Evolutionary conservation across 2,113 vertebrate species (phyloP).

Genomic region (Cyprinodon brontotheroides): DNA sequence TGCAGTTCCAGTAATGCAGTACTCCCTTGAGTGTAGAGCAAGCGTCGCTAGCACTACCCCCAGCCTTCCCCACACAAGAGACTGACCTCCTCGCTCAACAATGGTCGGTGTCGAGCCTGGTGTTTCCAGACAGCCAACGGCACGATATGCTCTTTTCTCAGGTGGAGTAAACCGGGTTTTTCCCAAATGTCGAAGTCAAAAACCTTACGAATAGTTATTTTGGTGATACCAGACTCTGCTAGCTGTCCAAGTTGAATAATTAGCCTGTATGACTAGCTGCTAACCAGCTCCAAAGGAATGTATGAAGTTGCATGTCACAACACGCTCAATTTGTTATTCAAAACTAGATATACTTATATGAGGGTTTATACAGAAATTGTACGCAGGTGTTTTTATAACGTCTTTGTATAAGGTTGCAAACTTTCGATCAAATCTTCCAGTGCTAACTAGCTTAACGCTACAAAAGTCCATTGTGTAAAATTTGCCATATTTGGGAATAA

Average conservation of each 20-base stretch:
- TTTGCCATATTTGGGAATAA: background rate
- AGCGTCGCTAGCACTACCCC: too few relatives aligned
- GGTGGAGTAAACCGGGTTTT: constrained; percentile 47
- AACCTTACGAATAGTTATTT: background rate
- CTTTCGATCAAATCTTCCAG: background rate
- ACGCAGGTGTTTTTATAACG: background rate
- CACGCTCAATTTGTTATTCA: background rate
- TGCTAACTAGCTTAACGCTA: constrained; percentile 22
- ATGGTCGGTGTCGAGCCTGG: constrained; percentile 80
- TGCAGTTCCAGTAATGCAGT: too few relatives aligned
- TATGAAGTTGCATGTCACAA: background rate
- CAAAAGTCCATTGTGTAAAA: background rate
- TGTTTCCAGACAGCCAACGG: constrained; percentile 64
- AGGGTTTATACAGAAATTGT: background rate
- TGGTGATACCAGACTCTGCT: background rate
- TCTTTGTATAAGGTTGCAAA: background rate
- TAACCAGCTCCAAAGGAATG: constrained; percentile 14
- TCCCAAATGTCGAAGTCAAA: background rate
- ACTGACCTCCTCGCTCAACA: constrained; percentile 74
- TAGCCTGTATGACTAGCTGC: constrained; percentile 40
- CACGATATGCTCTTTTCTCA: constrained; percentile 64
- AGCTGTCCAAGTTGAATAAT: constrained; percentile 2
- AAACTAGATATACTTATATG: background rate
- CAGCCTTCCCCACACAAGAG: too few relatives aligned
- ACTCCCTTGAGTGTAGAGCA: too few relatives aligned